Evolutionary conservation across 1,140 invertebrate genomes (phyloP).

Genomic region (Cherax quadricarinatus): DNA sequence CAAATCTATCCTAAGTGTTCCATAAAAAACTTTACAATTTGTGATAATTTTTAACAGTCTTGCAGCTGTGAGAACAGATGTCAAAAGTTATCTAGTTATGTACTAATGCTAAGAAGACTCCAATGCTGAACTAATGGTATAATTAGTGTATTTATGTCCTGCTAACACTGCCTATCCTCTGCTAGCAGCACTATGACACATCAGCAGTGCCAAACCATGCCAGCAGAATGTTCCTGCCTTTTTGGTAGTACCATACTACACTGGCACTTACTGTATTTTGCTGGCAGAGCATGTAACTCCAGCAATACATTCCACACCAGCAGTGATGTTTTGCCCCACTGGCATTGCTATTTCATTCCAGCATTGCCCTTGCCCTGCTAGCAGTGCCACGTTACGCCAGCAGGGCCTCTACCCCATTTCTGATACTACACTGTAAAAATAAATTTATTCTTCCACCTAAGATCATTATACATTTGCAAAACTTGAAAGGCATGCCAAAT

Average conservation of each 20-base stretch:
- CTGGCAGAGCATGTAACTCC: neutral
- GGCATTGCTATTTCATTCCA: neutral
- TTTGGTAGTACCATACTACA: neutral
- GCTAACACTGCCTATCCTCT: constrained; percentile 15
- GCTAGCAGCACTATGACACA: constrained; percentile 1
- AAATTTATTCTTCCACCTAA: neutral
- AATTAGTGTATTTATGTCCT: neutral
- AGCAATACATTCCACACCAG: neutral
- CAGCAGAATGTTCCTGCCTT: neutral
- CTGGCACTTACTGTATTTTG: neutral
- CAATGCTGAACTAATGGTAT: constrained; percentile 1
- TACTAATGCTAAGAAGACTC: constrained; percentile 8
- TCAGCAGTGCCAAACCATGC: neutral
- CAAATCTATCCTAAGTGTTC: constrained; percentile 62
- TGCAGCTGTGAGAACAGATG: constrained; percentile 41
- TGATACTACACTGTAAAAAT: neutral
- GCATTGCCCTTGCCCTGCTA: neutral
- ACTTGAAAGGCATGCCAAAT: neutral
- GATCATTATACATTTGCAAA: neutral
- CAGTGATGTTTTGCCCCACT: neutral
- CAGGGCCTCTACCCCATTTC: constrained; percentile 2
- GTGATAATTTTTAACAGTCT: constrained; percentile 50
- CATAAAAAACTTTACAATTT: constrained; percentile 62
- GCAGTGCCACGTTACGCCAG: constrained; percentile 9
- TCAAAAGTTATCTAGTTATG: constrained; percentile 1